These are phyloP conservation scores for Drosophila formosana DNA, from an alignment of 2,888 invertebrate genomes.

Conservation along the genomic window DNA sequence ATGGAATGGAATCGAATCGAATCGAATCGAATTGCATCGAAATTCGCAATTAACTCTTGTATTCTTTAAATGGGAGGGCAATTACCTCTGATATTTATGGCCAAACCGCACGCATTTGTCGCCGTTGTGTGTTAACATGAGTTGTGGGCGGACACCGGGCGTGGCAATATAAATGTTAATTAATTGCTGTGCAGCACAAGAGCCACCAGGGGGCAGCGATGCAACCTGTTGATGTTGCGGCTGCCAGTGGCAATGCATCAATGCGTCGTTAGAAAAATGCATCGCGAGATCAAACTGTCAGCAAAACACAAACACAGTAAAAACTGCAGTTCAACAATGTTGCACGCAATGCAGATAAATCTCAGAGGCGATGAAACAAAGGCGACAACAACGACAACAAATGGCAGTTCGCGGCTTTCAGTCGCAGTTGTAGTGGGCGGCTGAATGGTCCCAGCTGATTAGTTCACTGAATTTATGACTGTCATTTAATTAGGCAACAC, in stretches of 20 bases:
- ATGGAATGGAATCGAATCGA: constrained; percentile 38
- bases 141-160: constrained; percentile 29
- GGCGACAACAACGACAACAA: constrained; percentile 16
- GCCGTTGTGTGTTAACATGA: constrained; percentile 42
- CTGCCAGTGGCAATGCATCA: constrained; percentile 8
- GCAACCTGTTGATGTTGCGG: constrained; percentile 71
- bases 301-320: neutral
- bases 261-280: constrained; percentile 21
- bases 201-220: neutral
- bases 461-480: constrained; percentile 69
- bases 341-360: constrained; percentile 39
- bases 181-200: constrained; percentile 52
- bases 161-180: constrained; percentile 48
- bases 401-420: neutral
- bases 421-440: neutral
- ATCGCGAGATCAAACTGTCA: constrained; percentile 34
- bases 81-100: constrained; percentile 67
- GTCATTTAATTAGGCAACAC: constrained; percentile 74
- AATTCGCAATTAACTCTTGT: constrained; percentile 62
- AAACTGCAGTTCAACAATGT: constrained; percentile 10
- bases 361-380: constrained; percentile 18
- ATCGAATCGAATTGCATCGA: constrained; percentile 42
- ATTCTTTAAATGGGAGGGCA: constrained; percentile 45
- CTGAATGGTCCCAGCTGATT: constrained; percentile 38
- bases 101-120: constrained; percentile 69